phyloP scores from a whole-genome alignment of 2,888 invertebrate genomes.

The Metalampra italica region DNA sequence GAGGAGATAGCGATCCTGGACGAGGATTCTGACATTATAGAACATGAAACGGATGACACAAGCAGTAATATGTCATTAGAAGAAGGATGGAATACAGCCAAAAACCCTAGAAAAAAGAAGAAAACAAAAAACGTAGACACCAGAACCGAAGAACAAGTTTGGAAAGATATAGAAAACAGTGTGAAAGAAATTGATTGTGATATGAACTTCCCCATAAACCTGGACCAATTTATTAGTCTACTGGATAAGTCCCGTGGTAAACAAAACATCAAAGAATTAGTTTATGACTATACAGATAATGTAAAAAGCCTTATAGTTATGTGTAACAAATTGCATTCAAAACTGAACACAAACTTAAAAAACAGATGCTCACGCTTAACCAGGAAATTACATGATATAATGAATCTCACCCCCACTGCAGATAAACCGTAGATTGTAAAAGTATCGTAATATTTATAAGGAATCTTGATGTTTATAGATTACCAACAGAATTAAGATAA shows the following conservation, averaged over 20 bases:
- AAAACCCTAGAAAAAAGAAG: neutral
- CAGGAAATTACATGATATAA: too few species aligned
- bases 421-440: too few species aligned
- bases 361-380: too few species aligned
- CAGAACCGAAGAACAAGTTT: conserved; percentile 11
- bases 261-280: conserved; percentile 9
- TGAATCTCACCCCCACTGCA: too few species aligned
- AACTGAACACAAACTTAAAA: too few species aligned
- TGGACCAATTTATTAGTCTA: conserved; percentile 14
- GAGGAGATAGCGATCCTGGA: too few species aligned
- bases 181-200: conserved; percentile 3
- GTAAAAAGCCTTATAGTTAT: neutral
- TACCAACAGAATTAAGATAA: too few species aligned
- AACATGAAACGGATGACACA: conserved; percentile 1
- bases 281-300: neutral
- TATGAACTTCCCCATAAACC: neutral
- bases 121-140: conserved; percentile 7
- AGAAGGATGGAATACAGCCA: neutral
- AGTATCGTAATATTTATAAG: too few species aligned
- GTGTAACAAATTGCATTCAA: too few species aligned
- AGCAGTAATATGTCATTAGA: neutral
- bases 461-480: too few species aligned
- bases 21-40: neutral
- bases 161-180: conserved; percentile 8
- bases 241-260: conserved; percentile 11